Conservation (phyloP, 2,797 vertebrate species). For the Hoplostethus mediterraneus region DNA sequence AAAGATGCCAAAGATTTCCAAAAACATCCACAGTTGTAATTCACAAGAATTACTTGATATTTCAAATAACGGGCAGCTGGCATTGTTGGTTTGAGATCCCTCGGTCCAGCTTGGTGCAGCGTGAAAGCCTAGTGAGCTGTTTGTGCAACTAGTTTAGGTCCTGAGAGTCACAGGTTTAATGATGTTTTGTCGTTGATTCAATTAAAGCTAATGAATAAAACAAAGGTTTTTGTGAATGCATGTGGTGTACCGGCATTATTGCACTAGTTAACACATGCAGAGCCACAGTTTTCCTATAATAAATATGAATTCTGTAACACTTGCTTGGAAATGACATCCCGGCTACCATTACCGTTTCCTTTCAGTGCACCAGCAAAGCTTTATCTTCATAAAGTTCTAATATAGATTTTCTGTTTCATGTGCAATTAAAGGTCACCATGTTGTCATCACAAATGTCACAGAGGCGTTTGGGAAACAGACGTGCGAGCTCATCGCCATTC, state of each 20-base stretch:
- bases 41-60: constrained; percentile 8
- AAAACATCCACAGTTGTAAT: not conserved
- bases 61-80: not conserved
- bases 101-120: constrained; percentile 1
- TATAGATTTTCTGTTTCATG: constrained; percentile 46
- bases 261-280: not conserved
- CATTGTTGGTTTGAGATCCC: not conserved
- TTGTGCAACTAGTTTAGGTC: not conserved
- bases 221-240: not conserved
- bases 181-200: not conserved
- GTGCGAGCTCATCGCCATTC: constrained; percentile 63
- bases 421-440: constrained; percentile 54
- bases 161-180: not conserved
- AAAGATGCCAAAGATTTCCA: not conserved
- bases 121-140: not conserved
- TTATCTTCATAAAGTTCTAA: constrained; percentile 27
- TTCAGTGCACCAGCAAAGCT: constrained; percentile 11
- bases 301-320: not conserved
- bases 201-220: not conserved
- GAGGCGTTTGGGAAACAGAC: constrained; percentile 63
- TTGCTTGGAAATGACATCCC: not conserved
- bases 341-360: not conserved
- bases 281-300: constrained; percentile 1
- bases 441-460: constrained; percentile 50
- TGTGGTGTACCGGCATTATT: not conserved